Evolutionary conservation across 2,888 invertebrate genomes (phyloP).

Genomic region (Drosophila limbata): DNA sequence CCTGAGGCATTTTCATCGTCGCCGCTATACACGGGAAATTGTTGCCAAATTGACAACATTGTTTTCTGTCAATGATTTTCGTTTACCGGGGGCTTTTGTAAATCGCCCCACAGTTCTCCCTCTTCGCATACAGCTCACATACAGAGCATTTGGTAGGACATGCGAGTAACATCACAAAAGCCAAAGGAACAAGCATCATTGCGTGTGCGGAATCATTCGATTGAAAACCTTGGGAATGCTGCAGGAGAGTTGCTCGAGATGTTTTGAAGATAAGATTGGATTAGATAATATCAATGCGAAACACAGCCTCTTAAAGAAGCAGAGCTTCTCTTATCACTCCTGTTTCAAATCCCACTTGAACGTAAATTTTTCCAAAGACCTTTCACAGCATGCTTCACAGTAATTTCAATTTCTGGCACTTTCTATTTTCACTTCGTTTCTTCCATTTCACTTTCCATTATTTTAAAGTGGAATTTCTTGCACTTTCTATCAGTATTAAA

Average conservation of each 20-base stretch:
- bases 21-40: constrained; percentile 67
- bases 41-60: constrained; percentile 77
- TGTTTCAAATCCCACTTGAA: background rate
- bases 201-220: constrained; percentile 43
- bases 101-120: constrained; percentile 8
- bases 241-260: constrained; percentile 18
- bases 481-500: no score
- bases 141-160: constrained; percentile 36
- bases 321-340: no score
- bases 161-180: constrained; percentile 38
- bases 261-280: background rate
- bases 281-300: no score
- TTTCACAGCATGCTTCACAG: background rate
- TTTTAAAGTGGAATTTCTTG: background rate
- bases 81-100: constrained; percentile 21
- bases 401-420: background rate
- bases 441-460: background rate
- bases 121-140: background rate
- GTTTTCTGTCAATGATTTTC: constrained; percentile 76
- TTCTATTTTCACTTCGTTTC: background rate
- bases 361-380: background rate
- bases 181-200: constrained; percentile 33
- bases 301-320: no score
- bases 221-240: constrained; percentile 27
- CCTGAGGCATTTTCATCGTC: constrained; percentile 57